phyloP scores from a whole-genome alignment of 2,113 vertebrate species.

The Aegithalos caudatus region DNA sequence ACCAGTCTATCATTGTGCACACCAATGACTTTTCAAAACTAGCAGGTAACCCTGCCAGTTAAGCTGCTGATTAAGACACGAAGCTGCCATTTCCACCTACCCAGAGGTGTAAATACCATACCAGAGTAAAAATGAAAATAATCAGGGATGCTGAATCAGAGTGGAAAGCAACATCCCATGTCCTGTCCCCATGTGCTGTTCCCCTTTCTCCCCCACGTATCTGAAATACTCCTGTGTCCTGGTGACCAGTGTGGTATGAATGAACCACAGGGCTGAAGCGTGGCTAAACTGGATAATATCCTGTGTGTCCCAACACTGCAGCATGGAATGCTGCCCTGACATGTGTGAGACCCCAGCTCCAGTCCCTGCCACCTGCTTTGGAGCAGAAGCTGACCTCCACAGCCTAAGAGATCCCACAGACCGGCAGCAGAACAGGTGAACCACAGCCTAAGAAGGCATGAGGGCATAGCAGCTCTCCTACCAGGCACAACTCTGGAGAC shows the following conservation, averaged over 20 bases:
- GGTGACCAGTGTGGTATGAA: fast-evolving
- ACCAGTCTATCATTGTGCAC: neutral
- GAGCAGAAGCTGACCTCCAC: neutral
- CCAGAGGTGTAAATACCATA: neutral
- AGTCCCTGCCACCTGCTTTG: neutral
- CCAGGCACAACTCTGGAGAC: neutral
- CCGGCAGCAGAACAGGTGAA: neutral
- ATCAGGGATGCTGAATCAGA: neutral
- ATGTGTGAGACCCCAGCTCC: neutral
- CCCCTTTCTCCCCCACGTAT: neutral
- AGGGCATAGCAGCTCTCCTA: neutral
- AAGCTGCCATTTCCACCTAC: neutral
- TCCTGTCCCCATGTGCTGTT: neutral
- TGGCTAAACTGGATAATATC: neutral
- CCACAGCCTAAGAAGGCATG: neutral
- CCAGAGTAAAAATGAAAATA: neutral
- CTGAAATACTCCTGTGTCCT: neutral
- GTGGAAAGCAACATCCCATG: neutral
- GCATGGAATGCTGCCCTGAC: neutral
- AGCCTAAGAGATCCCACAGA: neutral
- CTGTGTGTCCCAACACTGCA: neutral
- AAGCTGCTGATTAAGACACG: neutral
- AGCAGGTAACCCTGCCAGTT: no score
- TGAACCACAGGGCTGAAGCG: neutral
- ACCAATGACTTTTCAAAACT: neutral